Evolutionary conservation across 2,888 invertebrate genomes (phyloP), one percentile per base, ranked within the genome.

Genomic region (Philhelius pedissequus): DNA sequence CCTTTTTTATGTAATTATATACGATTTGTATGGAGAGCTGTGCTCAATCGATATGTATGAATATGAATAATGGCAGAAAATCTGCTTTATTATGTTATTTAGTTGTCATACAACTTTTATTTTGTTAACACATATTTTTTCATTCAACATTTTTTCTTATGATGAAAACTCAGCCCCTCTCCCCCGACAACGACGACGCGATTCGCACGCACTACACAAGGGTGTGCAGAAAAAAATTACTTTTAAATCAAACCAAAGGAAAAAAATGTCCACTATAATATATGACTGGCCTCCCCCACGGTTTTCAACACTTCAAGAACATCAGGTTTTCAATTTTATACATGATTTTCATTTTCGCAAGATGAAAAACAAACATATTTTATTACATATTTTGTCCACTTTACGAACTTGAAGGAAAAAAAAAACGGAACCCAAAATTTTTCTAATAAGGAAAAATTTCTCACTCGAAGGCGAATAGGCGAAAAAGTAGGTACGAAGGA

Each of bases 61-160:
- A 71, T 60, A 62, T 68, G 71, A 75, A 71, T 68, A 62, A 66
- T 76, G 45, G 58, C 50, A 71, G 52, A 74, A 79, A 62, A 68
- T 50, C 15, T 52, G 9, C 25, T 62, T 54, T 45, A 73, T 82
- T 70, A 75, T 70, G 84, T 69, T 56, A 64, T 75, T 62, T 58
- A 77, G 73, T 66, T 76, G 81, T 81, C 81, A 81, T 60, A 81
- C 75, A 80, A 80, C 74, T 74, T 80, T 81, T 56, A 64, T 75
- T 75, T 76, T 81, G 64, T 64, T 66, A 82, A 69, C 75, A 84
- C 69, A 43, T 56, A 58, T 77, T 76, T 71, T 84, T 76, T 76
- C 80, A 80, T 80, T 80, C 80, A 80, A 80, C 75, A 80, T 80
- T 80, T 80, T 52, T 74, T 71, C 20, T 60, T n/a, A n/a, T n/a